Evolutionary conservation across 2,797 vertebrate species (phyloP).

Genomic region (Myotis myotis): DNA sequence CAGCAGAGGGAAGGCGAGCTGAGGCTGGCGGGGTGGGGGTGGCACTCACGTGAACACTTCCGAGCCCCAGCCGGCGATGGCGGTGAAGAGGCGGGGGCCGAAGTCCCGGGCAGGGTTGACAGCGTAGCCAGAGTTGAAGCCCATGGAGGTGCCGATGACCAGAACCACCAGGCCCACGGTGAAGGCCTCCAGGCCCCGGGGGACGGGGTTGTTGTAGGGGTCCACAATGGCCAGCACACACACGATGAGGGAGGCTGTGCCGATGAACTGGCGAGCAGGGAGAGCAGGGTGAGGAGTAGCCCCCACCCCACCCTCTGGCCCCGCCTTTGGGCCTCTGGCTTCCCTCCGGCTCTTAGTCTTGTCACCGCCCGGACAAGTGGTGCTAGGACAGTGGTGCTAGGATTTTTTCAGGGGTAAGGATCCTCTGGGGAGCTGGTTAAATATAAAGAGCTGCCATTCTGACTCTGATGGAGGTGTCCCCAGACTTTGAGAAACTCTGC

Average conservation of each 20-base stretch:
- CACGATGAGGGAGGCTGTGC: constrained; percentile 94
- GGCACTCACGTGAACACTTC: constrained; percentile 94
- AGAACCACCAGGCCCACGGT: constrained; percentile 96
- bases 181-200: constrained; percentile 94
- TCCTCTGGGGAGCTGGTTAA: background rate
- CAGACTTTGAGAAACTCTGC: background rate
- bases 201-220: constrained; percentile 95
- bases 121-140: constrained; percentile 98
- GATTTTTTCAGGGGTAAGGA: accelerated
- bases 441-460: background rate
- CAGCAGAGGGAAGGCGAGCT: background rate
- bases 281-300: background rate
- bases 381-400: background rate
- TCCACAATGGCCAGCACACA: constrained; percentile 97
- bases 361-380: background rate
- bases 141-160: constrained; percentile 97
- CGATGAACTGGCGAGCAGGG: constrained; percentile 88
- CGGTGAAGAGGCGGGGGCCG: constrained; percentile 94
- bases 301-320: background rate
- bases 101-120: constrained; percentile 98
- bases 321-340: background rate
- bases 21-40: background rate
- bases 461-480: background rate
- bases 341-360: background rate
- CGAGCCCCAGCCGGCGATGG: constrained; percentile 94